Evolutionary conservation across 2,113 vertebrate species (phyloP), one percentile per base, ranked within the genome.

Genomic region (Aleadryas rufinucha): DNA sequence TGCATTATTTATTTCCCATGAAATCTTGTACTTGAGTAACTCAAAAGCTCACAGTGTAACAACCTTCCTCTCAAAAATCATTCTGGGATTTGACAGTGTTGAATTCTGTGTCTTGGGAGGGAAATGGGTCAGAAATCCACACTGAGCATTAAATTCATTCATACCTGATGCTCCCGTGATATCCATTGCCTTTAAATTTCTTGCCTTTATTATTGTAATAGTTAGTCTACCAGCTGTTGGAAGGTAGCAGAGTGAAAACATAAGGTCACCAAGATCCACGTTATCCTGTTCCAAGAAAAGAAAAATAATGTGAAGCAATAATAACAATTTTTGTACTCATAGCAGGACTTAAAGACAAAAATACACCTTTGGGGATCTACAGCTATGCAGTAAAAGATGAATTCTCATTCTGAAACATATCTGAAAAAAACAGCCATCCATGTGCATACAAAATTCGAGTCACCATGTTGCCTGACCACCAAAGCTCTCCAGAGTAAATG

Each of bases 131-230:
- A 70, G 56, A 84, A 96, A 85, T 69, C 65, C 50, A 77, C 35
- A 50, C 0, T 27, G 7, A 65, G 9, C 22, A 69, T 87, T 83
- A 83, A 64, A 94, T 66, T 74, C 1, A 57, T 85, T 79, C 98
- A 94, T 98, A 99, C 99, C 99, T 97, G 99, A 99, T 97, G 99
- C 99, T 96, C 99, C 99, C 18, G 99, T 99, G 97, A 99, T 99
- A 97, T 99, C 99, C 99, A 99, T 99, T 93, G 99, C 99, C 96
- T 99, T 99, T 84, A 99, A 98, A 96, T 99, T 99, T 88, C 99
- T 98, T 84, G 99, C 99, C 97, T 99, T 99, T 98, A 99, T 99
- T 97, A 99, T 98, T 81, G 99, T 99, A 87, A 99, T 99, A 87
- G 99, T 99, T 96, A 99, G 96, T 97, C 99, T 99, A 84, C 99